A percentile compares a stretch with the other conserved stretches of the same genome.
Evolutionary conservation across 2,113 vertebrate species (phyloP).

Genomic region (Opisthocomus hoazin): DNA sequence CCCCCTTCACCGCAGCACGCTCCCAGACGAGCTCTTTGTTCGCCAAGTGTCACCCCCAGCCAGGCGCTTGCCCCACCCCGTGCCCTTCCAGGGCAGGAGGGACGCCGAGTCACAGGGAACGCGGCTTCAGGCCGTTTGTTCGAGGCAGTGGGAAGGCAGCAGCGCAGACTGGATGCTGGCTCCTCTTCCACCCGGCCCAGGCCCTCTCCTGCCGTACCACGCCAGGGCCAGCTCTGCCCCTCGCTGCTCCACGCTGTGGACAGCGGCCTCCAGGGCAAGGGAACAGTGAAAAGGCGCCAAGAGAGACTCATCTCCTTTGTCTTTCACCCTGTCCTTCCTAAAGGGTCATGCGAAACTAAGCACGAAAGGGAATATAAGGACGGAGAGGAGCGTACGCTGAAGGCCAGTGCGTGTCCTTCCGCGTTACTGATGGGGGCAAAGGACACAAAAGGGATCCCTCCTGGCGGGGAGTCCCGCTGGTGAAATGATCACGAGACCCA

Average conservation of each 20-base stretch:
- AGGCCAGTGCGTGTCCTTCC: background rate
- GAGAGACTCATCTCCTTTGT: constrained; percentile 49
- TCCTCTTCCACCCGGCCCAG: background rate
- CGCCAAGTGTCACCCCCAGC: background rate
- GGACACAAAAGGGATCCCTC: constrained; percentile 49
- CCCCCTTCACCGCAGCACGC: background rate
- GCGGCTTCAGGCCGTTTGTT: background rate
- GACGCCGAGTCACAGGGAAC: background rate
- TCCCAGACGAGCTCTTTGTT: background rate
- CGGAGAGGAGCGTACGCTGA: constrained; percentile 13
- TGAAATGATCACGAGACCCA: constrained; percentile 54
- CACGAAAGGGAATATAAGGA: constrained; percentile 32
- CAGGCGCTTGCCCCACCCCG: background rate
- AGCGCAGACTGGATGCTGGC: background rate
- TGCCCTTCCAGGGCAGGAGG: background rate
- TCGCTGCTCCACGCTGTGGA: fast-evolving
- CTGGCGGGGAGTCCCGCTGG: background rate
- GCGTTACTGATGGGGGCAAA: constrained; percentile 14
- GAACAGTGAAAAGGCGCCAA: constrained; percentile 11
- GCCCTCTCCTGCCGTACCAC: background rate
- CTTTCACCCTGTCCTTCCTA: constrained; percentile 49
- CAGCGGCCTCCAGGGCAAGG: background rate
- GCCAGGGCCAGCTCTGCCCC: background rate
- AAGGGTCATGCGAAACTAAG: constrained; percentile 30
- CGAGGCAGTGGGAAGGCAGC: background rate